Evolutionary conservation across 2,797 vertebrate genomes (phyloP).

Genomic region (Cephalopachus bancanus): DNA sequence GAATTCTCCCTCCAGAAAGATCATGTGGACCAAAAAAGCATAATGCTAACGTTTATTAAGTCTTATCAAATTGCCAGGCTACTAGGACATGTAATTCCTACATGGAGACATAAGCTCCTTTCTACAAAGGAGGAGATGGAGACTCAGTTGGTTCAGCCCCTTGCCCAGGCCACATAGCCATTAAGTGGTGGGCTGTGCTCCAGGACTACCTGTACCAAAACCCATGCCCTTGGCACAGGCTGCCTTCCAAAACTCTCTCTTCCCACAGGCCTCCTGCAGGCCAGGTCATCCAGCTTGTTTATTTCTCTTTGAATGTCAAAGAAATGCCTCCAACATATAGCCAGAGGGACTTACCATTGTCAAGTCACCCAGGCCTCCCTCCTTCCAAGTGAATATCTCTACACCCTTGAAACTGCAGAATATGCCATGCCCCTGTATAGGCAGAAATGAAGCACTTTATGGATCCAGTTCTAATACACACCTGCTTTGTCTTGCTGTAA

Average conservation of each 20-base stretch:
- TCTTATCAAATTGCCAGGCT: not conserved
- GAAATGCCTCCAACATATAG: not conserved
- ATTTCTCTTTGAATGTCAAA: constrained; percentile 43
- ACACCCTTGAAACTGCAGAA: rapidly evolving
- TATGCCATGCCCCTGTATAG: rapidly evolving
- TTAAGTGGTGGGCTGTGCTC: not conserved
- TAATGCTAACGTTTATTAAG: too few relatives aligned
- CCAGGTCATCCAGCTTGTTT: not conserved
- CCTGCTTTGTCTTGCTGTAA: not conserved
- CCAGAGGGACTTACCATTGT: not conserved
- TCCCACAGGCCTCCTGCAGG: not conserved
- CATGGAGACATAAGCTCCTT: not conserved
- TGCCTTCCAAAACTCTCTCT: not conserved
- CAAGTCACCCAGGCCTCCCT: not conserved
- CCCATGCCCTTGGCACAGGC: too few relatives aligned
- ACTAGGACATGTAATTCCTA: not conserved
- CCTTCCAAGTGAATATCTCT: not conserved
- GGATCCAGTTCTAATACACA: not conserved
- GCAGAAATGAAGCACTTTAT: not conserved
- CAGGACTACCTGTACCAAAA: not conserved
- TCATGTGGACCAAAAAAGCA: too few relatives aligned
- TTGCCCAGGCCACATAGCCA: not conserved
- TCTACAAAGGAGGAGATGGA: not conserved
- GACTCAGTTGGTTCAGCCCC: not conserved
- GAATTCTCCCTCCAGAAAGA: not conserved